phyloP scores from a whole-genome alignment of 2,113 vertebrate species.

The Trogon melanurus region DNA sequence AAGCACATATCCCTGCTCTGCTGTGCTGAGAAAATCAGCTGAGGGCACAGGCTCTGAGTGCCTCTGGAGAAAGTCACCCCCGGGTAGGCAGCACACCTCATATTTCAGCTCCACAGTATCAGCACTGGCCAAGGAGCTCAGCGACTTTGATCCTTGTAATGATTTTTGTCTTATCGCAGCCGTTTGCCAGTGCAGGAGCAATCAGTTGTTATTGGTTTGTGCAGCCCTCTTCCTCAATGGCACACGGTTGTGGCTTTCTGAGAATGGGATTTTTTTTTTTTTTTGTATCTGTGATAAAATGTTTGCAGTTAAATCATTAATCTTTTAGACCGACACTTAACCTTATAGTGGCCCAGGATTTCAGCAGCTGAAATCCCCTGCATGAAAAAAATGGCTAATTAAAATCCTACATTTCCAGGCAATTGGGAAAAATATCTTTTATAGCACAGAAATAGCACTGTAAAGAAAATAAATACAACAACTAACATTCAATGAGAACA shows the following conservation, averaged over 20 bases:
- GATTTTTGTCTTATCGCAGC: constrained; percentile 8
- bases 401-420: neutral
- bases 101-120: neutral
- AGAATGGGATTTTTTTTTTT: constrained; percentile 32
- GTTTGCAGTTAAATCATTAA: constrained; percentile 31
- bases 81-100: neutral
- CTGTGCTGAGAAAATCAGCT: neutral
- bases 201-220: neutral
- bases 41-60: neutral
- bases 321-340: constrained; percentile 35
- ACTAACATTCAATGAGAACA: constrained; percentile 23
- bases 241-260: neutral
- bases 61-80: neutral
- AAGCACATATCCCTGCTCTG: neutral
- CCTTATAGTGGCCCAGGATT: neutral
- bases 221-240: neutral
- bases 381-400: neutral
- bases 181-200: neutral
- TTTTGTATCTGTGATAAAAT: constrained; percentile 12
- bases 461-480: neutral
- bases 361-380: neutral
- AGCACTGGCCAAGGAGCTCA: neutral
- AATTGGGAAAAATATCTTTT: constrained; percentile 8
- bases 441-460: neutral
- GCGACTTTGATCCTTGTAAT: neutral